Conservation (phyloP, 1,140 invertebrate species). For the Neodiprion pinetum region DNA sequence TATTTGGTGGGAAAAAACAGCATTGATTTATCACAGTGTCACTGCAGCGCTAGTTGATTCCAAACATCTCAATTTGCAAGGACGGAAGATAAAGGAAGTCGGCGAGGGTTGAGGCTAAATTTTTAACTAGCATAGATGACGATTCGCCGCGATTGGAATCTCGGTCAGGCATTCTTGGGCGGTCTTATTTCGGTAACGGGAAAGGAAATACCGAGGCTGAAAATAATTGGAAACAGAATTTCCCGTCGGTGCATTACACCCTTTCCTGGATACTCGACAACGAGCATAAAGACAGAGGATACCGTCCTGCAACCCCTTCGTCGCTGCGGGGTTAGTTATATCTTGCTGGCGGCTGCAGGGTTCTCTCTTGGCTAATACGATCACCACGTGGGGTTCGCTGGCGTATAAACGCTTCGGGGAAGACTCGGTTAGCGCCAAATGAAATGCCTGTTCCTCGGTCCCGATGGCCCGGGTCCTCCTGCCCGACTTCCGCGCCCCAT, state of each 20-base stretch:
- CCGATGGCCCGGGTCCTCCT: background rate
- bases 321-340: background rate
- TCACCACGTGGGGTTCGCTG: background rate
- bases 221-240: background rate
- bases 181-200: no score
- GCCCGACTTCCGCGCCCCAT: constrained; percentile 7
- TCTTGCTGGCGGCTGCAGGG: background rate
- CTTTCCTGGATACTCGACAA: background rate
- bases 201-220: no score
- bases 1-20: no score
- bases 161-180: no score
- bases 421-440: constrained; percentile 4
- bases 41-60: background rate
- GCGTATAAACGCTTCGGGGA: background rate
- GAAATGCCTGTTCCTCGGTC: background rate
- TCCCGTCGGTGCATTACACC: background rate
- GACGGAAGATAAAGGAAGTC: no score
- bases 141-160: no score
- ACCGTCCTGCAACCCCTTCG: background rate
- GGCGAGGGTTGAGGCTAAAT: no score
- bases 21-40: no score
- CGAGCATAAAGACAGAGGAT: background rate
- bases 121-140: no score
- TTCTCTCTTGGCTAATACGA: background rate
- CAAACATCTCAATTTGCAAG: background rate